Evolutionary conservation across 1,140 invertebrate genomes (phyloP).

Genomic region (Aradophagus sp.): DNA sequence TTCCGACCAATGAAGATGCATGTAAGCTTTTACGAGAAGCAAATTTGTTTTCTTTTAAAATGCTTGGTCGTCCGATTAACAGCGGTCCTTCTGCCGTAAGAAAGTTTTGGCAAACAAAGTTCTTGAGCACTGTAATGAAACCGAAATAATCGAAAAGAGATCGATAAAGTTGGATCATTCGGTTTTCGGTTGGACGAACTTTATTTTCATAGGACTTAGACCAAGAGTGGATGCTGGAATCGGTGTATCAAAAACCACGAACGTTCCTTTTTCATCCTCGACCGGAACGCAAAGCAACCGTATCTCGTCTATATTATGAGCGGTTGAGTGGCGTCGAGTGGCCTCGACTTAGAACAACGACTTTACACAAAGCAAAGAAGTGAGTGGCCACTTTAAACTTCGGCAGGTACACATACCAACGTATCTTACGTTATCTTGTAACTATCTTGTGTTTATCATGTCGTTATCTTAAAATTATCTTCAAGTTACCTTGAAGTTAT

Average conservation of each 20-base stretch:
- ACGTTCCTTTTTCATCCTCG: slow-evolving; percentile 21
- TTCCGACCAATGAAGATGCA: no score
- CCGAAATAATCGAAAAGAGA: slow-evolving; percentile 40
- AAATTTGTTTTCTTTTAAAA: no score
- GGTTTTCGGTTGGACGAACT: slow-evolving; percentile 17
- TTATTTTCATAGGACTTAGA: slow-evolving; percentile 41
- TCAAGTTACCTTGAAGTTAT: no score
- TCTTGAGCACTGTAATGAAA: slow-evolving; percentile 27
- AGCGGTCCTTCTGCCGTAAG: no score
- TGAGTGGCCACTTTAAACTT: slow-evolving; percentile 52
- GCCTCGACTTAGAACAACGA: slow-evolving; percentile 57
- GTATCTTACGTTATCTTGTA: slow-evolving; percentile 45
- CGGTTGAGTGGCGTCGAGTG: slow-evolving; percentile 52
- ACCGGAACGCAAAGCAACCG: slow-evolving; percentile 43
- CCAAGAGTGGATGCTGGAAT: slow-evolving; percentile 29
- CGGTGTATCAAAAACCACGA: slow-evolving; percentile 25
- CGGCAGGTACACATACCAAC: slow-evolving; percentile 31
- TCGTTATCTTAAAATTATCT: no score
- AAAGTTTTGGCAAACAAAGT: slow-evolving; percentile 25
- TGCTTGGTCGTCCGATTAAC: no score
- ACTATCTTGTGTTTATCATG: no score
- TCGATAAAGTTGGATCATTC: slow-evolving; percentile 42
- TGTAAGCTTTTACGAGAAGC: no score
- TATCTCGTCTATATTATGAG: slow-evolving; percentile 46
- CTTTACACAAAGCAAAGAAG: slow-evolving; percentile 57